Percentiles rank a stretch among this genome's conserved stretches.
Conservation (phyloP, 2,888 invertebrate species). For the Erannis defoliaria region DNA sequence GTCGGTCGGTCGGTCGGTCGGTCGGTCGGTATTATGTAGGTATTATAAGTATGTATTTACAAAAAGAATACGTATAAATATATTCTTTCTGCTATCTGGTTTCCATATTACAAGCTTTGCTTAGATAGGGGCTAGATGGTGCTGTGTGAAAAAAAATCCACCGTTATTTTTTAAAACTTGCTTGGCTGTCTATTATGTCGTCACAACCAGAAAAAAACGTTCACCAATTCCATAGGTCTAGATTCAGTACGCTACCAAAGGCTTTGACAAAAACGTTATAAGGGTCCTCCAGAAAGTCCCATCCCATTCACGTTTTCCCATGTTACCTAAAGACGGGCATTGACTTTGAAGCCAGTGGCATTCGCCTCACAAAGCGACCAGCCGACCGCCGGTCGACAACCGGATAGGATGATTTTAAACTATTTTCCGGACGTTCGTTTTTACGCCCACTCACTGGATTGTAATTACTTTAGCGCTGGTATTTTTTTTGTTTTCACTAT, state of each 20-base stretch:
- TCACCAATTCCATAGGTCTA: conserved; percentile 9
- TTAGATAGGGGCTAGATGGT: too few relatives aligned
- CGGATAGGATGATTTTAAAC: conserved; percentile 30
- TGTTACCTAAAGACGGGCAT: conserved; percentile 16
- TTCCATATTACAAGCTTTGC: too few relatives aligned
- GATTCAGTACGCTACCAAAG: conserved; percentile 12
- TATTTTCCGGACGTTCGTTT: conserved; percentile 37
- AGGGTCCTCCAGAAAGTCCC: conserved; percentile 17
- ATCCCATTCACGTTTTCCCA: conserved; percentile 26
- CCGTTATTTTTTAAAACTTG: too few relatives aligned
- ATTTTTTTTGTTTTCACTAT: conserved; percentile 23
- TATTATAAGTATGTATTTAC: too few relatives aligned
- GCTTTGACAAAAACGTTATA: conserved; percentile 21
- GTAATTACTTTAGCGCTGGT: conserved; percentile 44
- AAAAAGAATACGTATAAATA: too few relatives aligned
- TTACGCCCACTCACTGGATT: conserved; percentile 39
- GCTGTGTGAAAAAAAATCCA: too few relatives aligned
- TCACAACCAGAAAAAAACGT: too few relatives aligned
- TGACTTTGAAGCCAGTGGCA: conserved; percentile 26
- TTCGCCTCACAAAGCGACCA: conserved; percentile 16
- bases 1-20: too few relatives aligned
- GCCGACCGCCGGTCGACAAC: conserved; percentile 17
- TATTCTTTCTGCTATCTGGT: too few relatives aligned
- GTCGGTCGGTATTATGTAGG: too few relatives aligned
- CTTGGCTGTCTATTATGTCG: too few relatives aligned